These are phyloP conservation scores for Spinus olivaceus DNA, from an alignment of 2,797 vertebrate species.

Conservation along the genomic window DNA sequence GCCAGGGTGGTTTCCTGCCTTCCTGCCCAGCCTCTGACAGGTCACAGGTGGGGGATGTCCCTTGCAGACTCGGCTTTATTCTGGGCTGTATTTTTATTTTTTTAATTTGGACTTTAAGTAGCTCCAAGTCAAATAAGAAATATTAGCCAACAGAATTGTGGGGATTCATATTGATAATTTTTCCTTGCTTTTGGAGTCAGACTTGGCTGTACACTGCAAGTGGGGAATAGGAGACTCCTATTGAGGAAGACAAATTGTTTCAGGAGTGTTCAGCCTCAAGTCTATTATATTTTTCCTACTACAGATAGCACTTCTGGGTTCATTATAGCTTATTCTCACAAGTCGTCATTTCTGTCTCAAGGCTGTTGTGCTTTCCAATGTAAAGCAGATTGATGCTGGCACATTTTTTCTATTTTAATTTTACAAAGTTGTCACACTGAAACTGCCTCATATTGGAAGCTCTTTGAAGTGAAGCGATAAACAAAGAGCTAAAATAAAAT, in stretches of 20 bases:
- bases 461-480: slow-evolving; percentile 73
- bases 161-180: neutral
- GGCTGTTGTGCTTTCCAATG: slow-evolving; percentile 51
- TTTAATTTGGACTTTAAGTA: neutral
- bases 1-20: neutral
- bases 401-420: slow-evolving; percentile 70
- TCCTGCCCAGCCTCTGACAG: too few relatives aligned
- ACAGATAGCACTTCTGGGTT: slow-evolving; percentile 41
- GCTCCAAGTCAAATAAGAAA: neutral
- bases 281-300: neutral
- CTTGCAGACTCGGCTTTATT: neutral
- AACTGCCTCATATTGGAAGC: slow-evolving; percentile 51
- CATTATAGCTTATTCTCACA: slow-evolving; percentile 43
- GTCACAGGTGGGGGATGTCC: too few relatives aligned
- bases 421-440: slow-evolving; percentile 67
- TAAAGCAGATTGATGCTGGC: slow-evolving; percentile 66
- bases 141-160: neutral
- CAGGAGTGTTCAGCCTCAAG: neutral
- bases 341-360: slow-evolving; percentile 54
- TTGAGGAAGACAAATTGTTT: neutral
- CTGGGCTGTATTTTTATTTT: neutral
- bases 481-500: slow-evolving; percentile 76
- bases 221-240: neutral
- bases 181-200: neutral
- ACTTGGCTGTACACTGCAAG: neutral